Percentiles rank a stretch among this genome's conserved stretches.
These are phyloP conservation scores for Macquaria australasica DNA, from an alignment of 2,113 vertebrate genomes.

Conservation along the genomic window DNA sequence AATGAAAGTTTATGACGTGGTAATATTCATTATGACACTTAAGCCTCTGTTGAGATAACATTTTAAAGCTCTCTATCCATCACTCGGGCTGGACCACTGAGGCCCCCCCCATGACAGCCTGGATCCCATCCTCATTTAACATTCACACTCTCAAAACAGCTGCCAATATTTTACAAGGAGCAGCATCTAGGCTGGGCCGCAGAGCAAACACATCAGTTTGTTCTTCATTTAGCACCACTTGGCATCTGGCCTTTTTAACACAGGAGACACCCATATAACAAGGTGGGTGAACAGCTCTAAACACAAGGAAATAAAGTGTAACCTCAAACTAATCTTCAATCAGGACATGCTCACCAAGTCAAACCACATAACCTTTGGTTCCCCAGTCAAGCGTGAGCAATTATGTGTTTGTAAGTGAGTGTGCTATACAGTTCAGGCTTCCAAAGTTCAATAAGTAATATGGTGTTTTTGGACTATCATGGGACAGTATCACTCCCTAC, in stretches of 20 bases:
- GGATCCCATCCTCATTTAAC: slow-evolving; percentile 41
- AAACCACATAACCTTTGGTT: not conserved
- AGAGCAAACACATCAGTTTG: slow-evolving; percentile 36
- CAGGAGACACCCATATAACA: not conserved
- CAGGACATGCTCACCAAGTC: not conserved
- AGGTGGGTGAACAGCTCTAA: not conserved
- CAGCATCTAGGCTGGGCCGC: slow-evolving; percentile 19
- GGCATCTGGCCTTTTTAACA: slow-evolving; percentile 38
- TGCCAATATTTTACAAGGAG: slow-evolving; percentile 52
- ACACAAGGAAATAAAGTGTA: not conserved
- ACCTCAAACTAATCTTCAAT: not conserved
- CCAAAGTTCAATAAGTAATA: not conserved
- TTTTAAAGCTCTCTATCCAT: slow-evolving; percentile 64
- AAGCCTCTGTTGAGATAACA: slow-evolving; percentile 51
- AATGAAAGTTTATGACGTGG: slow-evolving; percentile 65
- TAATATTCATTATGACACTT: slow-evolving; percentile 69
- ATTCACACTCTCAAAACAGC: slow-evolving; percentile 52
- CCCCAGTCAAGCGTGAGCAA: not conserved
- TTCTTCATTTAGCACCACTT: slow-evolving; percentile 48
- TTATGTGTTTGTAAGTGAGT: not conserved
- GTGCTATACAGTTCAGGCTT: not conserved
- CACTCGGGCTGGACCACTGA: slow-evolving; percentile 25
- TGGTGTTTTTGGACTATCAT: not conserved
- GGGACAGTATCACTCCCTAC: not conserved
- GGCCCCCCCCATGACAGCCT: slow-evolving; percentile 11